Evolutionary conservation across 2,888 invertebrate genomes (phyloP), one percentile per base, ranked within the genome.

Genomic region (Amphiduros pacificus): DNA sequence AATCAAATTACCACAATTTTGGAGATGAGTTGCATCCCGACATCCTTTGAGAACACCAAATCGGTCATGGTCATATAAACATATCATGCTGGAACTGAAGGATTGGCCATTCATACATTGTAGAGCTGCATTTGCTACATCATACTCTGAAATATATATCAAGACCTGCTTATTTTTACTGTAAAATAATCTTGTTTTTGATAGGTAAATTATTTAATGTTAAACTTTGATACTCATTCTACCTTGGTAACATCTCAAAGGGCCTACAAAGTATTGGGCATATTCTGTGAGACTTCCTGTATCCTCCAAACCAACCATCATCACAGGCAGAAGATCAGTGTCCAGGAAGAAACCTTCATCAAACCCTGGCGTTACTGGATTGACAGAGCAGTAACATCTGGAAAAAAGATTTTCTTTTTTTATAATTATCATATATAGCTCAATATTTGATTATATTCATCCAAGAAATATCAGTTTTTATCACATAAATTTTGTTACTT

Each of bases 51-150:
- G 41, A 2, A 44, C 29, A n/a, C 44, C 55, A 41, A 17, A 26
- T 2, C 6, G 3, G n/a, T 55, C 55, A 31, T 44, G 32, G 17
- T 2, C 9, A 24, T 55, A 55, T 9, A 41, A 26, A n/a, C 55
- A 55, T 1, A 17, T 4, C 2, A 41, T 28, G 2, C 17, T 9
- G 5, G 28, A n/a, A 11, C 11, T 28, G 29, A 26, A 55, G 11
- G 55, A 55, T 44, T 55, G 55, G 26, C 55, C 55, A 44, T 36
- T 55, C 44, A 41, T 55, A 41, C 55, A 55, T 9, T 27, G 27
- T 28, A 40, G 11, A 22, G 5, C 9, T 9, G 49, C 49, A 14
- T 9, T 20, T 22, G n/a, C 49, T 20, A 6, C 9, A 20, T 9
- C n/a, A 22, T n/a, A 48, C 20, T 14, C 49, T 48, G 36, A 14